Conservation (phyloP, 2,797 vertebrate genomes). For the Arctocebus calabarensis region DNA sequence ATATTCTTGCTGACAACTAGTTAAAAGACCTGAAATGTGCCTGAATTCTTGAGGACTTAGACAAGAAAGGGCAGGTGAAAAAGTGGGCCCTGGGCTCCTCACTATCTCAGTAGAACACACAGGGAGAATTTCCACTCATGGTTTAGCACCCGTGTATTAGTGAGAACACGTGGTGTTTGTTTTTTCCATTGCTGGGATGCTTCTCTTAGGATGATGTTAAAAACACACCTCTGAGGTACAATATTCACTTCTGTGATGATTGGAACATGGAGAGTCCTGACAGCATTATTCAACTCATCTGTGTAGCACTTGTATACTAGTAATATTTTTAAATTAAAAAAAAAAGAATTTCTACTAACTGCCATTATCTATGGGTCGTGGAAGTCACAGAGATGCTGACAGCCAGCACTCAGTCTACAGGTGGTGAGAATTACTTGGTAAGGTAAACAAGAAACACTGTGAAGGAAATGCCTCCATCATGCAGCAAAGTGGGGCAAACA, state of each 20-base stretch:
- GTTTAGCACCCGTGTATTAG: neutral
- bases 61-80: neutral
- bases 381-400: neutral
- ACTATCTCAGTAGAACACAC: neutral
- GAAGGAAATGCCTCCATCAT: neutral
- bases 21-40: neutral
- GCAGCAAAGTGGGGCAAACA: neutral
- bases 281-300: neutral
- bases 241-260: neutral
- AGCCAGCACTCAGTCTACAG: neutral
- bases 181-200: neutral
- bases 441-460: neutral
- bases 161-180: neutral
- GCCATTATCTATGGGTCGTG: neutral
- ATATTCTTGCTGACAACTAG: neutral
- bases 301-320: neutral
- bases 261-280: neutral
- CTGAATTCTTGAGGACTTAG: neutral
- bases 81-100: neutral
- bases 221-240: neutral
- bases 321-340: neutral
- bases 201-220: neutral
- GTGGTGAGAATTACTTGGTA: neutral
- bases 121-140: neutral
- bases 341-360: neutral